A percentile compares a stretch with the other conserved stretches of the same genome.
Evolutionary conservation across 2,113 vertebrate species (phyloP).

Genomic region (Poecile atricapillus): DNA sequence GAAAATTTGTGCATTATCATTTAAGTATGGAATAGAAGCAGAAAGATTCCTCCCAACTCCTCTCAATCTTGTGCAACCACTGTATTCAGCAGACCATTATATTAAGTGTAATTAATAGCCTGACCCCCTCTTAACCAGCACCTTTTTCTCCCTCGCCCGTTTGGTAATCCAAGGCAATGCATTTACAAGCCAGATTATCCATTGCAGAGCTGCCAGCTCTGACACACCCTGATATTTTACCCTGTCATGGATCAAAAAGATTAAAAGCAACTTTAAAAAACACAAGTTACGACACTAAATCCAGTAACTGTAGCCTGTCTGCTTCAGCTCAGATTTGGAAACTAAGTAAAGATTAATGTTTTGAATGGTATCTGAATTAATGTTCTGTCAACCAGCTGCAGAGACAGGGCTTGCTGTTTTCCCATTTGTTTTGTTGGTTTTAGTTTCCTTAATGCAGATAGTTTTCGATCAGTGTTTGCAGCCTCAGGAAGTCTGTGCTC

Average conservation of each 20-base stretch:
- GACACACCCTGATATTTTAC: neutral
- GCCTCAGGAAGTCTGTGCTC: neutral
- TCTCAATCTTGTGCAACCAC: neutral
- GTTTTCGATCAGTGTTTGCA: neutral
- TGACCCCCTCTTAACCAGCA: neutral
- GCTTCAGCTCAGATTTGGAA: constrained; percentile 12
- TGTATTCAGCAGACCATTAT: neutral
- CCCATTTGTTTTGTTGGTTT: neutral
- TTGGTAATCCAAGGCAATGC: neutral
- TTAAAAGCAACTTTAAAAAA: constrained; percentile 18
- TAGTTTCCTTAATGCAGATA: neutral
- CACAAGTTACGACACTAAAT: neutral
- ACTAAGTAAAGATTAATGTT: constrained; percentile 31
- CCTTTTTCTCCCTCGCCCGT: neutral
- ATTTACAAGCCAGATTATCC: neutral
- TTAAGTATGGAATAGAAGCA: neutral
- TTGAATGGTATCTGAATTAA: neutral
- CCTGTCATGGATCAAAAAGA: constrained; percentile 9
- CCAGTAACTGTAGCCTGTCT: neutral
- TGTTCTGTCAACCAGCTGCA: neutral
- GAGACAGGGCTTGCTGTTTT: neutral
- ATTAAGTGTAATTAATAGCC: neutral
- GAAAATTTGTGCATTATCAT: neutral
- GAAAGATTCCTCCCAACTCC: neutral
- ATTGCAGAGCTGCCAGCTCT: neutral